Evolutionary conservation across 2,888 invertebrate species (phyloP).

Genomic region (Patella caerulea): DNA sequence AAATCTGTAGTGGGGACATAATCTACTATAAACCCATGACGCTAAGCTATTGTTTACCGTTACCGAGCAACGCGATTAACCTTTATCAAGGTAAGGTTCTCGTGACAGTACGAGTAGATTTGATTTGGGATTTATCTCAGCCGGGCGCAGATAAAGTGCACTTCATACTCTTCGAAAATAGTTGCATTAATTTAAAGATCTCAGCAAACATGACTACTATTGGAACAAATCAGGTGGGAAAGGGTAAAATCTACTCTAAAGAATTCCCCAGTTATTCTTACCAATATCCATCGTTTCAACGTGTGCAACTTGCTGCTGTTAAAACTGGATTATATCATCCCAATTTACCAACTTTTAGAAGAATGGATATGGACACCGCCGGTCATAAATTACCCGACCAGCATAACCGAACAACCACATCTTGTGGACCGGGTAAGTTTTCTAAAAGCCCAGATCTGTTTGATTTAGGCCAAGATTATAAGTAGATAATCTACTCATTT

Average conservation of each 20-base stretch:
- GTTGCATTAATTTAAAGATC: too few relatives aligned
- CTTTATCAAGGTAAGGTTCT: too few relatives aligned
- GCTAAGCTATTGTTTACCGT: background rate
- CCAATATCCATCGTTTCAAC: slow-evolving; percentile 61
- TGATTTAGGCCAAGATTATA: too few relatives aligned
- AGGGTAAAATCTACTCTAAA: slow-evolving; percentile 54
- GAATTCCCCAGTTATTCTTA: slow-evolving; percentile 66
- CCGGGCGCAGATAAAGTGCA: too few relatives aligned
- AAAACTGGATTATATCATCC: slow-evolving; percentile 69
- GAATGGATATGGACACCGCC: slow-evolving; percentile 70
- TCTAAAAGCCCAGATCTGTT: too few relatives aligned
- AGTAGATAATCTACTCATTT: too few relatives aligned
- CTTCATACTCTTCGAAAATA: too few relatives aligned
- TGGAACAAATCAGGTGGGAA: slow-evolving; percentile 52
- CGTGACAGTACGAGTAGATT: too few relatives aligned
- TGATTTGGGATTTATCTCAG: too few relatives aligned
- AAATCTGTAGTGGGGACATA: background rate
- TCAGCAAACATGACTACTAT: slow-evolving; percentile 61
- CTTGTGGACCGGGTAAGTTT: slow-evolving; percentile 59
- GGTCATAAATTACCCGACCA: slow-evolving; percentile 67
- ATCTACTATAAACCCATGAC: background rate
- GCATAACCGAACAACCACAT: slow-evolving; percentile 66
- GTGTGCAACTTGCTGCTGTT: slow-evolving; percentile 65
- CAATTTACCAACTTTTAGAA: slow-evolving; percentile 63
- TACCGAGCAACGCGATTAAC: background rate